phyloP scores from a whole-genome alignment of 1,140 invertebrate genomes.

The Drosophila sp. region DNA sequence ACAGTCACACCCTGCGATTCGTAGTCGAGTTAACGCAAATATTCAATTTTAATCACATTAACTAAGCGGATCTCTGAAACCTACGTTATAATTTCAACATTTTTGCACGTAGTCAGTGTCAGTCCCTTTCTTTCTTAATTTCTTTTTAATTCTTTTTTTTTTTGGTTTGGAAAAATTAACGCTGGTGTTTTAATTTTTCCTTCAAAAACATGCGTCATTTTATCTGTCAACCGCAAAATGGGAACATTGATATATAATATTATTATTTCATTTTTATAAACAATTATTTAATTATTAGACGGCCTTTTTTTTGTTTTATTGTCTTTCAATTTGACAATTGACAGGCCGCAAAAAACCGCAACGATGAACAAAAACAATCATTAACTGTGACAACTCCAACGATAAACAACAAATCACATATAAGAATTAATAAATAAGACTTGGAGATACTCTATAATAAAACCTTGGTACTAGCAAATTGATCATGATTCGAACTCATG shows the following conservation, averaged over 20 bases:
- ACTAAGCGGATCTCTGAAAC: background rate
- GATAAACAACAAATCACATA: background rate
- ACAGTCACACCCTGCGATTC: background rate
- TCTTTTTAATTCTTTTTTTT: background rate
- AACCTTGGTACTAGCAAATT: background rate
- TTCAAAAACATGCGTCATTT: background rate
- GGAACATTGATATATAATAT: slow-evolving; percentile 43
- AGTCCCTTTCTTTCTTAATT: slow-evolving; percentile 31
- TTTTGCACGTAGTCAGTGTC: slow-evolving; percentile 62
- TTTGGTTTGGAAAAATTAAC: slow-evolving; percentile 24
- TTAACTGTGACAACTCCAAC: slow-evolving; percentile 6
- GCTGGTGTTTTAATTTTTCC: background rate
- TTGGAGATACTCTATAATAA: background rate
- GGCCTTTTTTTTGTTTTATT: slow-evolving; percentile 2
- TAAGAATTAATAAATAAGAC: background rate
- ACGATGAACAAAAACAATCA: slow-evolving; percentile 23
- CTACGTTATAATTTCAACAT: slow-evolving; percentile 48
- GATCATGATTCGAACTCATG: background rate
- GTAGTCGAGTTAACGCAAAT: background rate
- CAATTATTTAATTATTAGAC: slow-evolving; percentile 37
- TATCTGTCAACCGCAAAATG: slow-evolving; percentile 1
- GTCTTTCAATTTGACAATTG: slow-evolving; percentile 9
- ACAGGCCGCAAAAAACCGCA: slow-evolving; percentile 30
- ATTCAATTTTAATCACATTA: background rate
- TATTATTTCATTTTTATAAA: slow-evolving; percentile 38